Base-by-base conservation (phyloP, 1,140 invertebrate genomes). In the Episyrphus balteatus region DNA sequence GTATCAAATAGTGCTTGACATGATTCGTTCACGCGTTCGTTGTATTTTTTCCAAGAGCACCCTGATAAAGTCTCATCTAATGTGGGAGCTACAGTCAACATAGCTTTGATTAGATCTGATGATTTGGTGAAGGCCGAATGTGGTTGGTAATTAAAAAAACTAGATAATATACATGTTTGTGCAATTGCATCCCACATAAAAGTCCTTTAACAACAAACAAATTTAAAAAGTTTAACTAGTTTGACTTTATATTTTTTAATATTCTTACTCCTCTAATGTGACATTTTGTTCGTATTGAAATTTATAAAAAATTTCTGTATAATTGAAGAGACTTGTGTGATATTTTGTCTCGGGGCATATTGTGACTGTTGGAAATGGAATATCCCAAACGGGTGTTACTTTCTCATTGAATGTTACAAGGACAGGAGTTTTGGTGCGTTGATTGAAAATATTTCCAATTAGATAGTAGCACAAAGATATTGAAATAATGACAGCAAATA, bases 371-470 rank as follows among this genome's bases (percentile, higher is more conserved):
- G 78, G 78, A 52, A 78, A 80, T 2, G 78, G 78, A 40, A 80
- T 75, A 56, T 78, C 68, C 74, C 75, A 79, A 8, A 80, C 74
- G 3, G 76, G 75, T 15, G 75, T 79, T 0, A 75, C 72, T 40
- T 72, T 74, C 55, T 79, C 76, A 6, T 75, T 75, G 55, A 81
- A 80, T 48, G 75, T 77, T 0, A 81, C 77, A 55, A 81, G 80
- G 1, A 81, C 78, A 1, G 78, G 77, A 53, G 72, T 78, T 46
- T 76, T 69, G 39, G 75, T 70, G 76, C 79, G 81, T 55, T 79
- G 79, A 47, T 66, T 68, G 72, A 73, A 81, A 5, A 79, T 73
- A 53, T 78, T 75, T 10, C 62, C 55, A 11, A 78, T 81, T 0
- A 77, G 56, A 42, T 56, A 61, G 42, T 52, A 52, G 44, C 63